phyloP scores from a whole-genome alignment of 2,113 vertebrate species.

The Corvus cornix region DNA sequence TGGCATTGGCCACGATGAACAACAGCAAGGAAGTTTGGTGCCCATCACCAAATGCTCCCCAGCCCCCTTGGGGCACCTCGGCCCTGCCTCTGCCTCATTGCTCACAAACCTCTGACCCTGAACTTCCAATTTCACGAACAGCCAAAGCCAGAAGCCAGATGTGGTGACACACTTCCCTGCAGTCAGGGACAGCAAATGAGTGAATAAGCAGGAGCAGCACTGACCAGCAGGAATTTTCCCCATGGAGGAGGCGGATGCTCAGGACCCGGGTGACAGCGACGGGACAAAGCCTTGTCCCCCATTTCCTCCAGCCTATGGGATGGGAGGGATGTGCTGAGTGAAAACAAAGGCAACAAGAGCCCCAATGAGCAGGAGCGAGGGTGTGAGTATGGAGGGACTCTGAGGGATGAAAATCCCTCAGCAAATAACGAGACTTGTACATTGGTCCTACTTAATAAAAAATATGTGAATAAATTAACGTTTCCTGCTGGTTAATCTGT shows the following conservation, averaged over 20 bases:
- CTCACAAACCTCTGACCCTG: background rate
- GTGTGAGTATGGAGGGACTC: background rate
- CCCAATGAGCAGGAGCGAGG: rapidly evolving
- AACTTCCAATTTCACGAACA: rapidly evolving
- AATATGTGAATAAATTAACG: background rate
- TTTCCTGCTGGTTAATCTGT: background rate
- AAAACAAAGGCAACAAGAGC: rapidly evolving
- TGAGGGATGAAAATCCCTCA: background rate
- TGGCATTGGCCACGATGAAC: rapidly evolving
- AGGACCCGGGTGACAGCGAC: background rate
- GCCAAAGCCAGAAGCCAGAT: background rate
- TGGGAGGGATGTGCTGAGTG: background rate
- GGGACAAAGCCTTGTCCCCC: background rate
- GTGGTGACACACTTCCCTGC: background rate
- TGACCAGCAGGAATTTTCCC: background rate
- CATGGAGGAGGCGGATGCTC: rapidly evolving
- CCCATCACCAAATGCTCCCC: background rate
- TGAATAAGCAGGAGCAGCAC: background rate
- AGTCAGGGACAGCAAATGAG: background rate
- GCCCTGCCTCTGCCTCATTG: background rate
- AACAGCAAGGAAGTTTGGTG: background rate
- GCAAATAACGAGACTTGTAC: background rate
- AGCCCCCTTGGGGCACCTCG: background rate
- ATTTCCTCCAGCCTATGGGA: background rate
- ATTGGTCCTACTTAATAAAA: slow-evolving; percentile 9